Evolutionary conservation across 2,797 vertebrate genomes (phyloP).

Genomic region (Spatula versicolor): DNA sequence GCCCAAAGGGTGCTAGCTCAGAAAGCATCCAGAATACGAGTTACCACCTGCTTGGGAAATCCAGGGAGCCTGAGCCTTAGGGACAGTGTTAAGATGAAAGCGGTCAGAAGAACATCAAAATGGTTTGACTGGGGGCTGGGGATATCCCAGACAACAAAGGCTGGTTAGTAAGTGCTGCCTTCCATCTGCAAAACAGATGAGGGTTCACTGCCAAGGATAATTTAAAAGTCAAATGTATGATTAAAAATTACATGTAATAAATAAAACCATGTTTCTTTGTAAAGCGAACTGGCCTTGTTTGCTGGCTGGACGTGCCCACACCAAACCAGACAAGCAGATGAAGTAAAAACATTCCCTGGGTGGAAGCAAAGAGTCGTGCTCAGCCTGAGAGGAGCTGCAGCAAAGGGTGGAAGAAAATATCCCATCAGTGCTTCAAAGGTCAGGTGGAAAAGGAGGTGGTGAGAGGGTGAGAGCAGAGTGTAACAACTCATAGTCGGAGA

Average conservation of each 20-base stretch:
- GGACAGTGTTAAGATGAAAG: background rate
- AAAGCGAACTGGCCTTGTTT: slow-evolving; percentile 7
- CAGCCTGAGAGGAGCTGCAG: background rate
- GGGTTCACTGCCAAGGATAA: background rate
- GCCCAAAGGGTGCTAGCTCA: background rate
- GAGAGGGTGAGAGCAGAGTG: background rate
- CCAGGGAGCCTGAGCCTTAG: background rate
- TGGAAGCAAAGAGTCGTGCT: background rate
- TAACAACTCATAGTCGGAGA: background rate
- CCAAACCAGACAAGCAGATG: background rate
- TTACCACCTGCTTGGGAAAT: background rate
- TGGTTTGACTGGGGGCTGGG: background rate
- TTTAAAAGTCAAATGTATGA: slow-evolving; percentile 52
- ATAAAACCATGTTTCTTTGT: slow-evolving; percentile 20
- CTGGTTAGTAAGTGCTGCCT: slow-evolving; percentile 7
- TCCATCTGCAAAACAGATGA: slow-evolving; percentile 54
- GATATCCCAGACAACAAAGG: slow-evolving; percentile 20
- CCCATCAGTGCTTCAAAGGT: background rate
- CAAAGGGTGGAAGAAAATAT: background rate
- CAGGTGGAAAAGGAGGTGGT: background rate
- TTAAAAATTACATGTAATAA: slow-evolving; percentile 26
- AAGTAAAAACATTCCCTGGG: slow-evolving; percentile 5
- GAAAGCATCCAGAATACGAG: background rate
- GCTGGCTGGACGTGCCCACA: background rate
- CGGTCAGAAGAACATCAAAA: slow-evolving; percentile 1